These are phyloP conservation scores for Actinemys pallida DNA, from an alignment of 2,113 vertebrate species.

Conservation along the genomic window DNA sequence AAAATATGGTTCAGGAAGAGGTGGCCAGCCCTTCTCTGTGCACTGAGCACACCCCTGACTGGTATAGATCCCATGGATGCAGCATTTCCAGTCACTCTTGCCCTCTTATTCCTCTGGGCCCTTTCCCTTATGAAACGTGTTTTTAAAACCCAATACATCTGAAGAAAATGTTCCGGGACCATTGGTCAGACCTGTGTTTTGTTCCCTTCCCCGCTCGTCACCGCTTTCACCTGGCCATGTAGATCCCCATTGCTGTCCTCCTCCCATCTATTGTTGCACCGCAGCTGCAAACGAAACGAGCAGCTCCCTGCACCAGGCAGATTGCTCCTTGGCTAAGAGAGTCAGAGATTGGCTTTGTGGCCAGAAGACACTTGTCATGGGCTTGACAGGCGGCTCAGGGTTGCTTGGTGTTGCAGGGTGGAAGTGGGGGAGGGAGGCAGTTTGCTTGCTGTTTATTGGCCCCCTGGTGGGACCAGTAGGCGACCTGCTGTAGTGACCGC, in stretches of 20 bases:
- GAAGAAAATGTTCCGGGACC: neutral
- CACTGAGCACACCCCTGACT: neutral
- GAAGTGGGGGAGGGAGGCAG: neutral
- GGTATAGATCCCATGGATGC: neutral
- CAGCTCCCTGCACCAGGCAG: rapidly evolving
- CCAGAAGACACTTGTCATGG: conserved; percentile 45
- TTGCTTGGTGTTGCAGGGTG: conserved; percentile 40
- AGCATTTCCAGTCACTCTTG: neutral
- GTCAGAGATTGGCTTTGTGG: conserved; percentile 35
- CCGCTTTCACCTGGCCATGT: neutral
- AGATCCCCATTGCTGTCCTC: neutral
- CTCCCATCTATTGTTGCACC: neutral
- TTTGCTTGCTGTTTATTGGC: neutral
- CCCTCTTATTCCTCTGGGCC: neutral
- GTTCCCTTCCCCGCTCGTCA: neutral
- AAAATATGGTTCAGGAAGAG: neutral
- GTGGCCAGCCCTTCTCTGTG: neutral
- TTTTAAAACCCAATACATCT: neutral
- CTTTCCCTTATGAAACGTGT: neutral
- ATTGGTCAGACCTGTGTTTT: neutral
- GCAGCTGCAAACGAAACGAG: rapidly evolving
- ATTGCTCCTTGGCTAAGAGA: neutral
- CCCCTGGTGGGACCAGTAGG: conserved; percentile 53
- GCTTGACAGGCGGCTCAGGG: conserved; percentile 51
- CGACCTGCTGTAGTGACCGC: neutral